phyloP scores from a whole-genome alignment of 2,888 invertebrate species.

The Aspidapion aeneum region DNA sequence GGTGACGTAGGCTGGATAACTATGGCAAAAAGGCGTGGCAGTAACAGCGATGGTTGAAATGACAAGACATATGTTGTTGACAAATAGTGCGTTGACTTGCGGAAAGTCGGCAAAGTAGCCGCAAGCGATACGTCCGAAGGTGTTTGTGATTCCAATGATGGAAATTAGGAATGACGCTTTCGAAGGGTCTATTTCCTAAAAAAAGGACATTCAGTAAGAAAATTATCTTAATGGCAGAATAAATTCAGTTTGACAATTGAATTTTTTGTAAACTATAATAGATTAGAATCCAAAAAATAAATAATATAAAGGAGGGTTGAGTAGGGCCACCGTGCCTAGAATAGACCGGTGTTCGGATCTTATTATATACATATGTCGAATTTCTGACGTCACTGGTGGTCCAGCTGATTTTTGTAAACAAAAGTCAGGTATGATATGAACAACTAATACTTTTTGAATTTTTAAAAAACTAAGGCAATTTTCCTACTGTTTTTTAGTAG shows the following conservation, averaged over 20 bases:
- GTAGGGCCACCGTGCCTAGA: too few species aligned
- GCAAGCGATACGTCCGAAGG: constrained; percentile 84
- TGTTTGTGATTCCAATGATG: constrained; percentile 91
- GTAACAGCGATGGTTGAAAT: constrained; percentile 85
- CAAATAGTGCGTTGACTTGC: constrained; percentile 84
- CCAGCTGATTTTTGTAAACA: too few species aligned
- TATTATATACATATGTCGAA: too few species aligned
- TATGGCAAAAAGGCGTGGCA: constrained; percentile 77
- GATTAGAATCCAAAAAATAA: too few species aligned
- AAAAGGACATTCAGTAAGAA: constrained; percentile 27
- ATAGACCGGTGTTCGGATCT: too few species aligned
- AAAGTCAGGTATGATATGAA: too few species aligned
- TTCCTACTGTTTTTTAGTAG: too few species aligned
- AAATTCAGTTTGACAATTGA: not conserved
- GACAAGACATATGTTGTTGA: constrained; percentile 91
- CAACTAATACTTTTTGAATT: too few species aligned
- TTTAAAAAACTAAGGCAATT: too few species aligned
- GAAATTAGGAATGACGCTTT: constrained; percentile 75
- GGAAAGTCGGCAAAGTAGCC: constrained; percentile 92
- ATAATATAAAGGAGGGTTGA: too few species aligned
- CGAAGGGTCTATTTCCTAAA: constrained; percentile 66
- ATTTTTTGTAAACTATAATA: too few species aligned
- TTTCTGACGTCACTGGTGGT: too few species aligned
- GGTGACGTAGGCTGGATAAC: constrained; percentile 71
- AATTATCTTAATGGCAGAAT: constrained; percentile 49